Evolutionary conservation across 2,888 invertebrate genomes (phyloP).

Genomic region (Calliphora vomitoria): DNA sequence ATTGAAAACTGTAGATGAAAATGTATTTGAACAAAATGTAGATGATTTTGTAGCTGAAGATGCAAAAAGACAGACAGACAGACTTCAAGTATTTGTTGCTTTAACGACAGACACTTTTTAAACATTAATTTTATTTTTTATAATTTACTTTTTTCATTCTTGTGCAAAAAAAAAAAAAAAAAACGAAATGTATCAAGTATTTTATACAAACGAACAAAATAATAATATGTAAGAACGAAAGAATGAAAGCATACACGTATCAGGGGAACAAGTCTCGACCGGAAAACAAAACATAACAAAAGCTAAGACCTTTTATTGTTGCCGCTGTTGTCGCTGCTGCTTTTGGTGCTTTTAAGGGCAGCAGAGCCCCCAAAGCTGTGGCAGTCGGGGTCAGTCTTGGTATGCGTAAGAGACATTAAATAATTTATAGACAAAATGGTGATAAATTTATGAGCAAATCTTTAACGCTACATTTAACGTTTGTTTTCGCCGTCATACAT

Average conservation of each 20-base stretch:
- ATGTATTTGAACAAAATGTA: neutral
- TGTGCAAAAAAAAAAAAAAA: conserved; percentile 15
- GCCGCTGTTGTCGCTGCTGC: neutral
- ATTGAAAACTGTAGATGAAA: conserved; percentile 33
- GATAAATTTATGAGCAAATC: conserved; percentile 82
- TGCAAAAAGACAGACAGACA: neutral
- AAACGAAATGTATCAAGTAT: conserved; percentile 46
- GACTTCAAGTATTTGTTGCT: conserved; percentile 65
- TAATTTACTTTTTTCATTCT: conserved; percentile 46
- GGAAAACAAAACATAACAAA: conserved; percentile 72
- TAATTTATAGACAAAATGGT: conserved; percentile 82
- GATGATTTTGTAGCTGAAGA: neutral
- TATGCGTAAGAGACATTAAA: conserved; percentile 71
- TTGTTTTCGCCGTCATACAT: conserved; percentile 1
- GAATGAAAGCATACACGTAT: conserved; percentile 47
- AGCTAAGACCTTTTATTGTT: conserved; percentile 55
- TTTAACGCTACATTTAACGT: conserved; percentile 82
- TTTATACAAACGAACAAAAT: conserved; percentile 31
- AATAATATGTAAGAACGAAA: conserved; percentile 22
- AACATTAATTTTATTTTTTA: conserved; percentile 70
- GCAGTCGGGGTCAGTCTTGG: conserved; percentile 22
- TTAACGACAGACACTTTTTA: conserved; percentile 71
- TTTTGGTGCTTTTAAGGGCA: neutral
- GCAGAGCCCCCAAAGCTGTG: neutral
- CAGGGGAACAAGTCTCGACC: conserved; percentile 74